These are phyloP conservation scores for Hozukius guyotensis DNA, from an alignment of 2,797 vertebrate species.

Conservation along the genomic window DNA sequence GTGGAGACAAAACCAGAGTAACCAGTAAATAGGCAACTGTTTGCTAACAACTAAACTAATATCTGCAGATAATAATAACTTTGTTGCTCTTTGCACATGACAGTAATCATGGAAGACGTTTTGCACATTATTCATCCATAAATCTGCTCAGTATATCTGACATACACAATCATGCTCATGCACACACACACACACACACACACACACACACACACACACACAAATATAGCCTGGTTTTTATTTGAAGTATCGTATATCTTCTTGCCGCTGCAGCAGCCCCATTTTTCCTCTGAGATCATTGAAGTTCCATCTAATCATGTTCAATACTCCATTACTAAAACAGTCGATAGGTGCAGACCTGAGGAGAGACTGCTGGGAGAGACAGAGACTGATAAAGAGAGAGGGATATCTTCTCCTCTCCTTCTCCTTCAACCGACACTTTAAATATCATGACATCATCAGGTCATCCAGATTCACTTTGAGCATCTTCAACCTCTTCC, in stretches of 20 bases:
- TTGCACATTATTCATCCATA: background rate
- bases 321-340: conserved; percentile 6
- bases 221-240: background rate
- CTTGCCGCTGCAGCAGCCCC: background rate
- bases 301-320: conserved; percentile 18
- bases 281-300: background rate
- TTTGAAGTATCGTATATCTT: background rate
- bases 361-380: background rate
- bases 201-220: background rate
- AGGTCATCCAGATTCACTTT: background rate
- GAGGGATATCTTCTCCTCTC: background rate
- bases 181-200: background rate
- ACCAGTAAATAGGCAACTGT: background rate
- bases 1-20: background rate
- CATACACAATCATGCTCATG: background rate
- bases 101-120: background rate
- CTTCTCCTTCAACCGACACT: background rate
- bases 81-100: background rate
- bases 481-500: background rate
- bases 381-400: background rate
- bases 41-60: background rate
- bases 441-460: background rate
- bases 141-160: background rate
- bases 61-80: background rate
- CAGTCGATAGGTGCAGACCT: background rate